Percentiles rank a stretch among this genome's conserved stretches.
Evolutionary conservation across 2,113 vertebrate species (phyloP).

Genomic region (Azemiops feae): DNA sequence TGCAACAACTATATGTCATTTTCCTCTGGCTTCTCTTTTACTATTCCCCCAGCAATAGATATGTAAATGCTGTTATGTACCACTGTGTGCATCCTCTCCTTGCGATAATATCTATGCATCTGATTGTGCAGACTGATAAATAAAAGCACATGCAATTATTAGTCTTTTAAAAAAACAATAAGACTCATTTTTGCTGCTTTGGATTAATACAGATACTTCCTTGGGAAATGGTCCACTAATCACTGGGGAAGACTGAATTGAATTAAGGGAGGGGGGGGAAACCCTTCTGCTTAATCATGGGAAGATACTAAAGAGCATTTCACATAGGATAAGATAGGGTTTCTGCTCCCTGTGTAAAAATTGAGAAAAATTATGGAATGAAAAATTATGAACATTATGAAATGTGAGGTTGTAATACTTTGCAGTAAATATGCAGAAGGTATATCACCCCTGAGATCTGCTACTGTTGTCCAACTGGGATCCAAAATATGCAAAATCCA

Average conservation of each 20-base stretch:
- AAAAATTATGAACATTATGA: not conserved
- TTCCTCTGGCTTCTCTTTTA: not conserved
- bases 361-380: not conserved
- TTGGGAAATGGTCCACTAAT: not conserved
- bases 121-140: not conserved
- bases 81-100: not conserved
- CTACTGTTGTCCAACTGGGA: not conserved
- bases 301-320: not conserved
- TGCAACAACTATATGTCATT: not conserved
- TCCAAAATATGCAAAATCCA: not conserved
- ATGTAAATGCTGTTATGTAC: not conserved
- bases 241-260: not conserved
- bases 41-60: not conserved
- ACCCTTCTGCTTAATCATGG: not conserved
- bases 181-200: not conserved
- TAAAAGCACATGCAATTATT: not conserved
- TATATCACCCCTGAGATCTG: not conserved
- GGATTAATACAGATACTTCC: not conserved
- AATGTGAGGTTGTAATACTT: not conserved
- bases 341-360: not conserved
- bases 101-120: not conserved
- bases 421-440: not conserved
- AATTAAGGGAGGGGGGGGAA: not conserved
- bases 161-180: not conserved
- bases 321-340: not conserved